Evolutionary conservation across 2,888 invertebrate species (phyloP), one percentile per base, ranked within the genome.

Genomic region (Mesopsocus fuscifrons): DNA sequence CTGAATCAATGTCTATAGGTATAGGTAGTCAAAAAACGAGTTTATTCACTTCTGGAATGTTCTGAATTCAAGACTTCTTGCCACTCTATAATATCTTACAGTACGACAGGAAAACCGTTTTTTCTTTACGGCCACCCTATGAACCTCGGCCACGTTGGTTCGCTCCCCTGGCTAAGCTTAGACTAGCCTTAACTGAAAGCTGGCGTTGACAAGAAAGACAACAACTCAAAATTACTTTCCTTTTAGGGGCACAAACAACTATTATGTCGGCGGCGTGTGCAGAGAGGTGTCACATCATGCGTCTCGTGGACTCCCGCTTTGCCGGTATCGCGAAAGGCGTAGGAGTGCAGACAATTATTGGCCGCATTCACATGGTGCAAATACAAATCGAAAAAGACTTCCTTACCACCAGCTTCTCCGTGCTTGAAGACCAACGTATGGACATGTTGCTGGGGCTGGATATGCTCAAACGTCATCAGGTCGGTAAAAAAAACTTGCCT

Each of bases 211-310:
- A n/a, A n/a, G n/a, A n/a, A n/a, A n/a, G n/a, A n/a, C n/a, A n/a
- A n/a, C n/a, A n/a, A n/a, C n/a, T n/a, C n/a, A n/a, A n/a, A n/a
- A n/a, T 26, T 26, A 11, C 11, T 20, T 34, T 34, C 15, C 18
- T 45, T 44, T 30, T 53, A 74, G 77, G 77, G 47, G 97, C 97
- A 42, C 97, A 98, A 66, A 85, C 91, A 26, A 97, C 98, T 3
- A 94, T 98, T 45, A 97, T 98, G 94, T 95, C 94, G 34, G 82
- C 88, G 46, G 76, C 77, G 1, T 95, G 94, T 62, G 95, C 95
- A 1, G 91, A 94, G 59, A 67, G 91, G 26, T 95, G 94, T 61
- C 82, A 87, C 57, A 85, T 89, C 44, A 87, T 84, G 77, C 69
- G 88, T 57, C 70, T 77, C 51, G 89, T 82, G 2, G 97, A 97